Conservation (phyloP, 2,113 vertebrate genomes). For the Syngnathoides biaculeatus region DNA sequence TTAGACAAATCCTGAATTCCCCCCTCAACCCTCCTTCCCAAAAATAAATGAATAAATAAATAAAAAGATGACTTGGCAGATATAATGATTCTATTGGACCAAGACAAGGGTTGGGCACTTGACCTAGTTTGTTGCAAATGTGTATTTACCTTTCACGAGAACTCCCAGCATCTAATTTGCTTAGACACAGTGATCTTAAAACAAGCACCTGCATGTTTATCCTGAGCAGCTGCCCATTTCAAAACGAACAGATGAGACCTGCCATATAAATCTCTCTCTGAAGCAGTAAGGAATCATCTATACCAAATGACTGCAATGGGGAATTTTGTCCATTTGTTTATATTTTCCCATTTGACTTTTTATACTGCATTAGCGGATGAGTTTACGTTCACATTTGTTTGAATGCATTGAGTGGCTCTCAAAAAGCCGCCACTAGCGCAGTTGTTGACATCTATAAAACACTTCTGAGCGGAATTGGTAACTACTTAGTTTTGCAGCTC, state of each 20-base stretch:
- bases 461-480: neutral
- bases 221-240: slow-evolving; percentile 13
- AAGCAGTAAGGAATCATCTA: neutral
- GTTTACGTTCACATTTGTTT: neutral
- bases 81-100: neutral
- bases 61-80: neutral
- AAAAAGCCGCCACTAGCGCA: neutral
- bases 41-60: neutral
- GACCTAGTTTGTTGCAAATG: slow-evolving; percentile 5
- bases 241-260: slow-evolving; percentile 2
- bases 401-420: neutral
- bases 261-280: neutral
- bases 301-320: neutral
- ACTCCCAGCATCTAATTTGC: neutral
- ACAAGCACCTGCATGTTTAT: slow-evolving; percentile 18
- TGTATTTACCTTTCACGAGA: slow-evolving; percentile 7
- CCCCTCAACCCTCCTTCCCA: no score
- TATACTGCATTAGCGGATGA: neutral
- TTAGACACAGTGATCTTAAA: slow-evolving; percentile 3
- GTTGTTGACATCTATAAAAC: neutral
- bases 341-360: neutral
- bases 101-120: neutral
- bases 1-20: no score
- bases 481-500: neutral
- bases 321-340: neutral